Evolutionary conservation across 2,797 vertebrate genomes (phyloP).

Genomic region (Onychomys leucogaster): DNA sequence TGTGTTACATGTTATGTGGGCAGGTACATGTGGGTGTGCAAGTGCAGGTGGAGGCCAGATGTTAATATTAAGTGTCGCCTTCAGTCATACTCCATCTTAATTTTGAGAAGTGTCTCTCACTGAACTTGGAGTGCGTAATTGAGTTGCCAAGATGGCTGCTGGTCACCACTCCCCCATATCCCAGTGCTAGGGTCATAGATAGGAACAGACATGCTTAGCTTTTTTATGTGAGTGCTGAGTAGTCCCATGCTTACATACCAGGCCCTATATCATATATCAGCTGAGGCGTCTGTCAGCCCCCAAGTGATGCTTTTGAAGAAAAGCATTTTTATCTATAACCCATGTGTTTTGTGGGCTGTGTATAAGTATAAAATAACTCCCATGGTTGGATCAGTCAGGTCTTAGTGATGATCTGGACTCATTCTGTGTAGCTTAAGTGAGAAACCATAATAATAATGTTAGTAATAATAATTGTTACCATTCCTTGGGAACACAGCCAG

Average conservation of each 20-base stretch:
- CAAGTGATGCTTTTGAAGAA: conserved; percentile 9
- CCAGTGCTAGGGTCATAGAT: background rate
- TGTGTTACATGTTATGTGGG: background rate
- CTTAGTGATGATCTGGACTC: background rate
- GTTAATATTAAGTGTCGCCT: background rate
- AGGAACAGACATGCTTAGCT: background rate
- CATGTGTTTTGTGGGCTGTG: background rate
- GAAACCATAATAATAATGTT: background rate
- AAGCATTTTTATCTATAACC: background rate
- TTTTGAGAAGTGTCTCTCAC: background rate
- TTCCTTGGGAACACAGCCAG: background rate
- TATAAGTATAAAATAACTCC: background rate
- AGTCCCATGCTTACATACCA: background rate
- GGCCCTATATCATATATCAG: background rate
- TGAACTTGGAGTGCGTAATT: background rate
- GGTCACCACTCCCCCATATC: background rate
- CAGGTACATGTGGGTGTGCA: no score
- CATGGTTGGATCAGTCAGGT: background rate
- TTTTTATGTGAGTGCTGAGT: background rate
- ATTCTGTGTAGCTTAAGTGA: conserved; percentile 5
- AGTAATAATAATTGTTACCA: background rate
- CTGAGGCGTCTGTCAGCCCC: background rate
- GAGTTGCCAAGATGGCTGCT: background rate
- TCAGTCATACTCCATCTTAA: background rate
- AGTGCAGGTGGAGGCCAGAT: background rate